Evolutionary conservation across 2,888 invertebrate species (phyloP).

Genomic region (Stegophylla sp.): DNA sequence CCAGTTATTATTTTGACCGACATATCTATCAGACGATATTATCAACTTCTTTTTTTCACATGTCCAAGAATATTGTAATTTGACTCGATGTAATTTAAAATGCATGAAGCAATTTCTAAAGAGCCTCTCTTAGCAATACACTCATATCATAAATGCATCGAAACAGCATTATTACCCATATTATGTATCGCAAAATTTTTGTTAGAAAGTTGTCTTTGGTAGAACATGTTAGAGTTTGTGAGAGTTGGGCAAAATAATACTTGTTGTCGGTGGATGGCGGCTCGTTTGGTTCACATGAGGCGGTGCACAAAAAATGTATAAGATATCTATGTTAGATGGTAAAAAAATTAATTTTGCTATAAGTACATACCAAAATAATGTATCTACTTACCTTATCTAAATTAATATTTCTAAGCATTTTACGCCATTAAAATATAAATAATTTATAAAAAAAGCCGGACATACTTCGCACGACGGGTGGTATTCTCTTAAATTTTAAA

Average conservation of each 20-base stretch:
- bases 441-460: too few relatives aligned
- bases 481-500: too few relatives aligned
- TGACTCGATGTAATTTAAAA: slow-evolving; percentile 43
- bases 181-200: slow-evolving; percentile 59
- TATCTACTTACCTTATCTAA: too few relatives aligned
- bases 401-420: too few relatives aligned
- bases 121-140: slow-evolving; percentile 52
- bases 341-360: too few relatives aligned
- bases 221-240: slow-evolving; percentile 51
- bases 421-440: too few relatives aligned
- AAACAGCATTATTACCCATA: slow-evolving; percentile 22
- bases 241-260: slow-evolving; percentile 57
- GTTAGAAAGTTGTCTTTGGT: slow-evolving; percentile 53
- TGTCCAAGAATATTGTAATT: slow-evolving; percentile 51
- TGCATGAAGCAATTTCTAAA: slow-evolving; percentile 42
- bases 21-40: slow-evolving; percentile 62
- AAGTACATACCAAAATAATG: too few relatives aligned
- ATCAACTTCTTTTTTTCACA: slow-evolving; percentile 60
- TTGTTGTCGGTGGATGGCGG: too few relatives aligned
- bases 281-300: too few relatives aligned
- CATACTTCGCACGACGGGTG: too few relatives aligned
- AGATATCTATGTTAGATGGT: too few relatives aligned
- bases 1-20: slow-evolving; percentile 62
- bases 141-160: not conserved
- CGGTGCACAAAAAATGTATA: too few relatives aligned